Conservation (phyloP, 1,140 invertebrate genomes). For the Musca domestica region DNA sequence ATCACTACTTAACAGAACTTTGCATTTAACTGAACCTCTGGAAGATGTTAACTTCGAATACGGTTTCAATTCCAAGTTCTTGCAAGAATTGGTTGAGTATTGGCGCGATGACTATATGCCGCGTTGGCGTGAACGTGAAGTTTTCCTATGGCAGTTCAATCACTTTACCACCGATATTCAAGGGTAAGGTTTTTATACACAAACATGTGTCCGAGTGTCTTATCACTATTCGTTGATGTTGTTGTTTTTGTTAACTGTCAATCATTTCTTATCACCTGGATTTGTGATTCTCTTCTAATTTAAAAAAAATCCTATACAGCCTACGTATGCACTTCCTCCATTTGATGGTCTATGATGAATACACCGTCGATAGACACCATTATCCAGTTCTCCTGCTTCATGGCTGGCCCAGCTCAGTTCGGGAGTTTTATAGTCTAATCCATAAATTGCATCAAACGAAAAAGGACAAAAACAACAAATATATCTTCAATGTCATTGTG, state of each 20-base stretch:
- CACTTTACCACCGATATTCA: constrained; percentile 74
- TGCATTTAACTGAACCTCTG: constrained; percentile 57
- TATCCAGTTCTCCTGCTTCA: constrained; percentile 74
- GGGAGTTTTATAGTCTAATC: constrained; percentile 81
- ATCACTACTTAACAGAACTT: constrained; percentile 34
- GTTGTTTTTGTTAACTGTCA: background rate
- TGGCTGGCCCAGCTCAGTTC: constrained; percentile 87
- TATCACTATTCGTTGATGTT: background rate
- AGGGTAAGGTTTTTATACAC: constrained; percentile 49
- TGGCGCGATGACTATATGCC: constrained; percentile 71
- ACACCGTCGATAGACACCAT: constrained; percentile 45
- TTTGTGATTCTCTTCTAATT: background rate
- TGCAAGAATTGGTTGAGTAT: constrained; percentile 66
- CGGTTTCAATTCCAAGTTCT: constrained; percentile 71
- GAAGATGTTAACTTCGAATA: constrained; percentile 69
- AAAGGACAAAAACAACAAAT: constrained; percentile 56
- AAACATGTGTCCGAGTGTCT: background rate
- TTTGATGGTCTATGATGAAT: constrained; percentile 59
- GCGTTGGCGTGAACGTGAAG: constrained; percentile 67
- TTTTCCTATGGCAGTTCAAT: constrained; percentile 68
- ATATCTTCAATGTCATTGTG: constrained; percentile 75
- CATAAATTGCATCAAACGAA: constrained; percentile 64
- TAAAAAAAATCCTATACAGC: constrained; percentile 48
- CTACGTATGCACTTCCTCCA: constrained; percentile 76
- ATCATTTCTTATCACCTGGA: background rate